phyloP scores from a whole-genome alignment of 1,140 invertebrate genomes.

The Patella vulgata region DNA sequence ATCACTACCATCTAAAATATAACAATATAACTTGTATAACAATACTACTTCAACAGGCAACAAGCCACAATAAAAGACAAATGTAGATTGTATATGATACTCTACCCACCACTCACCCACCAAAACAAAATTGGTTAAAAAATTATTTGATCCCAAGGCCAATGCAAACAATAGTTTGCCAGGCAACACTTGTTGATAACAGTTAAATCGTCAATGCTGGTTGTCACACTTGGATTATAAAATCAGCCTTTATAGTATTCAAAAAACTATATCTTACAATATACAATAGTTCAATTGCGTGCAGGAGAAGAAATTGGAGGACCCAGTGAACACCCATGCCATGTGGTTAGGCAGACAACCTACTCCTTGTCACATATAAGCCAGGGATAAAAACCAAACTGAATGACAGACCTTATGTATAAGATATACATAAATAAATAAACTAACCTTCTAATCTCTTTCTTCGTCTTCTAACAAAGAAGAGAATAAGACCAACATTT shows the following conservation, averaged over 20 bases:
- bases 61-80: too few species aligned
- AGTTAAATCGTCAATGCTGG: too few species aligned
- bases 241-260: too few species aligned
- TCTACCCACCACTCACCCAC: too few species aligned
- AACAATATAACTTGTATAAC: neutral
- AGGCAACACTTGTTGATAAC: neutral
- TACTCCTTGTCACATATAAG: neutral
- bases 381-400: neutral
- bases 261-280: too few species aligned
- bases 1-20: constrained; percentile 49
- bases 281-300: too few species aligned
- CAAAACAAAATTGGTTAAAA: too few species aligned
- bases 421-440: neutral
- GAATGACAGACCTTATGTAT: neutral
- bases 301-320: too few species aligned
- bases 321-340: too few species aligned
- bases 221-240: too few species aligned
- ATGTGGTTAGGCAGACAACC: too few species aligned
- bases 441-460: constrained; percentile 70
- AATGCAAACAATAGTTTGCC: neutral
- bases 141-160: too few species aligned
- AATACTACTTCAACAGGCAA: neutral
- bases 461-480: constrained; percentile 82
- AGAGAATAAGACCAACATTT: constrained; percentile 84
- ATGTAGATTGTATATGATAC: neutral